phyloP scores from a whole-genome alignment of 2,888 invertebrate species.

The Mechanitis mazaeus region DNA sequence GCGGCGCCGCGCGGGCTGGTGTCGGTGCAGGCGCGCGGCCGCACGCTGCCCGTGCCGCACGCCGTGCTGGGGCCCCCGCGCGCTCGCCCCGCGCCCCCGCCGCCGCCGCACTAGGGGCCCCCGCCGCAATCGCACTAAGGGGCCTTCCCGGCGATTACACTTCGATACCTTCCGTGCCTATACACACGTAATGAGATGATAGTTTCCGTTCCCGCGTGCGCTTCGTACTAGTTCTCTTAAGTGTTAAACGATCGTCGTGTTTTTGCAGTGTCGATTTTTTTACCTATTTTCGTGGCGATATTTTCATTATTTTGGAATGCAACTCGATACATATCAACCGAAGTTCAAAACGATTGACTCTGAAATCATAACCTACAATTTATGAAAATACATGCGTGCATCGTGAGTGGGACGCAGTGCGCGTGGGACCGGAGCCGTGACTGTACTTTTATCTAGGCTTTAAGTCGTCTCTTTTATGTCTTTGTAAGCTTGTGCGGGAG shows the following conservation, averaged over 20 bases:
- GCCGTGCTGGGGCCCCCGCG: conserved; percentile 62
- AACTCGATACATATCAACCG: no score
- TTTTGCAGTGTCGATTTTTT: no score
- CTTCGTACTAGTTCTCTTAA: no score
- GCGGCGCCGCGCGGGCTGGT: conserved; percentile 93
- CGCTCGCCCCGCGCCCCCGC: conserved; percentile 46
- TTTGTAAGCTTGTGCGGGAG: no score
- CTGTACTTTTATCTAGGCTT: no score
- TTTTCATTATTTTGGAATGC: no score
- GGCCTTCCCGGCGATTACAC: neutral
- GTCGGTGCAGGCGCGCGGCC: conserved; percentile 80
- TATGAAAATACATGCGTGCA: neutral
- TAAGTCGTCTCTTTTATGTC: no score
- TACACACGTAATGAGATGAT: neutral
- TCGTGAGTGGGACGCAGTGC: conserved; percentile 11
- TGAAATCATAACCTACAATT: no score
- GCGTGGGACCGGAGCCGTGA: conserved; percentile 1
- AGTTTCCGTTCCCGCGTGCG: neutral
- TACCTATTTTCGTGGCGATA: no score
- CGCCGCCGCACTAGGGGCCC: conserved; percentile 46
- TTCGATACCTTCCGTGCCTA: conserved; percentile 28
- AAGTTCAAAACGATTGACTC: no score
- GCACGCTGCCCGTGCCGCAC: conserved; percentile 64
- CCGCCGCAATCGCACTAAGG: conserved; percentile 47
- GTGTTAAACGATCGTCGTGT: no score